Evolutionary conservation across 2,113 vertebrate species (phyloP), one percentile per base, ranked within the genome.

Genomic region (Chaetops frenatus): DNA sequence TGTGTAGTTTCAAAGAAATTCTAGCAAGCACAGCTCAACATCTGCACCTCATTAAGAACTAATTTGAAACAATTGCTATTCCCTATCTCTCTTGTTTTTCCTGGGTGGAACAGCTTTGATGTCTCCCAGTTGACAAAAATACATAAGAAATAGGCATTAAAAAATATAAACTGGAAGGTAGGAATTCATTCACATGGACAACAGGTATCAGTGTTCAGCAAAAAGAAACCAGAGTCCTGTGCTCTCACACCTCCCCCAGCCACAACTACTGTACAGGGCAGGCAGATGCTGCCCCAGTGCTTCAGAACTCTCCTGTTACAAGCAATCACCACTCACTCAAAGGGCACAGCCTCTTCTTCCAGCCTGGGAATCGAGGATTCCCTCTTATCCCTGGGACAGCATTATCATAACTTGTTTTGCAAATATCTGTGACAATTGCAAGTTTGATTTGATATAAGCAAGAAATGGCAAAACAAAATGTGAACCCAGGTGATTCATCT

Each of bases 51-150:
- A 81, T 97, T 94, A 97, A 47, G 54, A 57, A 76, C 72, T 92
- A 81, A 86, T 97, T 96, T 96, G 81, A 97, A 97, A 96, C 95
- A 94, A 97, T 96, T 92, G 86, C 84, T 81, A 71, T 95, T 97
- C 40, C 11, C 92, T 94, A 94, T 96, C 97, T 96, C 88, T 64
- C 62, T 86, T 95, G 92, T 72, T 96, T 96, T 97, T 92, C 89
- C 95, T 89, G 86, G 67, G 71, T 73, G 90, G 78, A 92, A 94
- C 53, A 69, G 83, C 94, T 97, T 97, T 96, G 95, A 96, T 96
- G 93, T 82, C 51, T 65, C 83, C 36, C 40, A 80, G 73, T 73
- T 44, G 73, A 95, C 94, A 93, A 94, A 96, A 95, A 91, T 23
- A 65, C 42, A 28, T 64, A 73, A 70, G 73, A 94, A 95, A 81